These are phyloP conservation scores for Cecropterus lyciades DNA, from an alignment of 1,140 invertebrate species.

Conservation along the genomic window DNA sequence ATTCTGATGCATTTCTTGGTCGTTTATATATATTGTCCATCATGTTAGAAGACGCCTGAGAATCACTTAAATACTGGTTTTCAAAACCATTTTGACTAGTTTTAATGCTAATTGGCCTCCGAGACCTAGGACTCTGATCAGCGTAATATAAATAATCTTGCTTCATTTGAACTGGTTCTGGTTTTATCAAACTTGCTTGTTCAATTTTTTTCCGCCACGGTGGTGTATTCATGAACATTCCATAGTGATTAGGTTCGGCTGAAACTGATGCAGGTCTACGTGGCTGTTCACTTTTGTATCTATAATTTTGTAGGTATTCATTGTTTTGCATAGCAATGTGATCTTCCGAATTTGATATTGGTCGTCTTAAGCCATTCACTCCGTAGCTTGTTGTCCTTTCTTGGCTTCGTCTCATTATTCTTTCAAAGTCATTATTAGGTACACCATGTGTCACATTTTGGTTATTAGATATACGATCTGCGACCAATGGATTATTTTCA, in stretches of 20 bases:
- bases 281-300: conserved; percentile 69
- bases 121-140: conserved; percentile 87
- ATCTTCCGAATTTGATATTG: conserved; percentile 85
- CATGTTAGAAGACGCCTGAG: conserved; percentile 69
- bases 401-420: conserved; percentile 79
- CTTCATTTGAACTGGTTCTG: conserved; percentile 64
- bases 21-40: conserved; percentile 60
- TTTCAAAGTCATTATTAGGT: conserved; percentile 78
- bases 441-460: conserved; percentile 65
- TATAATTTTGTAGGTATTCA: conserved; percentile 65
- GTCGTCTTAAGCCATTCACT: conserved; percentile 69
- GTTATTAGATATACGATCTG: conserved; percentile 56
- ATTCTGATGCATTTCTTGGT: conserved; percentile 84
- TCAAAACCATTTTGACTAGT: conserved; percentile 70
- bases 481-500: conserved; percentile 70
- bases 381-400: conserved; percentile 63
- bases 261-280: conserved; percentile 85
- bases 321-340: conserved; percentile 83
- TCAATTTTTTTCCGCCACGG: conserved; percentile 67
- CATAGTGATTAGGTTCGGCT: conserved; percentile 81
- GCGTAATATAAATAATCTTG: conserved; percentile 87
- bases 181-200: conserved; percentile 57
- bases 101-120: conserved; percentile 87
- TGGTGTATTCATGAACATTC: conserved; percentile 64
- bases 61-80: conserved; percentile 82